Base-by-base conservation (phyloP, 1,140 invertebrate species). In the Agraylea sexmaculata region DNA sequence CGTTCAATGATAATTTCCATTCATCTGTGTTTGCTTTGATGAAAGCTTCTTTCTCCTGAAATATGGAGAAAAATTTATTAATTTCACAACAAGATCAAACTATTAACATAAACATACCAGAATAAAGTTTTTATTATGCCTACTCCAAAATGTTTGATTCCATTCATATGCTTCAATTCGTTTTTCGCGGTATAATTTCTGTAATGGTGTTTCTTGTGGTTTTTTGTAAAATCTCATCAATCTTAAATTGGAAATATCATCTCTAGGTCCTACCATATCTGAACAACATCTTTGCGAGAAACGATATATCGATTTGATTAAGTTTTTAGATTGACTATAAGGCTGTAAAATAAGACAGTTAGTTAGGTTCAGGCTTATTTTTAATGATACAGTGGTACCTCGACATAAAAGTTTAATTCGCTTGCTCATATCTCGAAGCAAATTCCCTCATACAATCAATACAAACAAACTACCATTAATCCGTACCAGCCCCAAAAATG, bases 61-160 rank as follows among this genome's bases (percentile, higher is more conserved):
- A 70, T 47, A 44, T 31, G 40, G 40, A 30, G 34, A 36, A 29
- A 36, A 15, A 15, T 7, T n/a, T 36, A 3, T 4, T 15, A 34
- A 34, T 10, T 7, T 15, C 1, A 11, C 27, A 34, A 12, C 18
- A 0, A 36, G 5, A 10, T n/a, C 16, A 8, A 32, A 32, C 12
- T 31, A 10, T 37, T 37, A 6, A 4, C 18, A 38, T 27, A 22
- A 17, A 42, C 49, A 22, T 59, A 78, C 76, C 52, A 69, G 50
- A 37, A 66, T 68, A 56, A 84, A 86, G 34, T 65, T 73, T 30
- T 66, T 66, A 57, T 90, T 90, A 50, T 88, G 84, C 42, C 69
- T 64, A 6, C 60, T 64, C 86, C 86, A 90, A 62, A 88, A 88
- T 37, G 73, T 60, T 51, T 87, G 75, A 59, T 88, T 87, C 84